A percentile compares a stretch with the other conserved stretches of the same genome.
Evolutionary conservation across 1,140 invertebrate species (phyloP).

Genomic region (Brachionus calyciflorus): DNA sequence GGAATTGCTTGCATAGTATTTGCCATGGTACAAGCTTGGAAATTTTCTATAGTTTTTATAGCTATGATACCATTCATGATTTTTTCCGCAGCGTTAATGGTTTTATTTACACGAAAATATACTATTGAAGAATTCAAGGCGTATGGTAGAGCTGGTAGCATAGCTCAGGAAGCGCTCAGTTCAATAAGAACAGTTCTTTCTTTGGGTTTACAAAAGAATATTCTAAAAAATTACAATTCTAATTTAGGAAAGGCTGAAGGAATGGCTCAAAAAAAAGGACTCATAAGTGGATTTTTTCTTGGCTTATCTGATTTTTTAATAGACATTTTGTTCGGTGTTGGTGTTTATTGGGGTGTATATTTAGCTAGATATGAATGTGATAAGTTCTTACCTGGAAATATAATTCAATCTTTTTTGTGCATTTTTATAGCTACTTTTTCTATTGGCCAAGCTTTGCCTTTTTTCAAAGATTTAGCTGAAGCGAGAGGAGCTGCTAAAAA

Average conservation of each 20-base stretch:
- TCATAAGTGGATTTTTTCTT: constrained; percentile 21
- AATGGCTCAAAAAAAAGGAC: constrained; percentile 24
- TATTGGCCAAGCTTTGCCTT: constrained; percentile 77
- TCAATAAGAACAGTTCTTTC: constrained; percentile 43
- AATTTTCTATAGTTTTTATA: constrained; percentile 44
- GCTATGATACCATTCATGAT: constrained; percentile 39
- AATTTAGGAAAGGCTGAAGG: neutral
- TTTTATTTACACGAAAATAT: constrained; percentile 40
- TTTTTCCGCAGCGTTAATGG: constrained; percentile 12
- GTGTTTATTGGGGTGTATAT: constrained; percentile 13
- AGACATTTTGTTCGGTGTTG: constrained; percentile 11
- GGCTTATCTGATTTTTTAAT: constrained; percentile 15
- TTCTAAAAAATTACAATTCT: constrained; percentile 52
- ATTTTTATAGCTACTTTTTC: constrained; percentile 80
- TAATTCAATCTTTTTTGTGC: constrained; percentile 54
- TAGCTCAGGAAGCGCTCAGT: constrained; percentile 33
- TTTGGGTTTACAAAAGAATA: constrained; percentile 51
- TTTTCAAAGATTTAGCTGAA: constrained; percentile 71
- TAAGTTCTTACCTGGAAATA: constrained; percentile 46
- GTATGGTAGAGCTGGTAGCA: constrained; percentile 12
- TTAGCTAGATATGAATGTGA: constrained; percentile 50
- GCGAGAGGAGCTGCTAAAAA: constrained; percentile 74
- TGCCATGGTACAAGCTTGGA: constrained; percentile 19
- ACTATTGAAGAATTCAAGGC: constrained; percentile 45
- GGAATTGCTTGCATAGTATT: constrained; percentile 17